A percentile compares a stretch with the other conserved stretches of the same genome.
Evolutionary conservation across 2,888 invertebrate genomes (phyloP).

Genomic region (Xestia ashworthii): DNA sequence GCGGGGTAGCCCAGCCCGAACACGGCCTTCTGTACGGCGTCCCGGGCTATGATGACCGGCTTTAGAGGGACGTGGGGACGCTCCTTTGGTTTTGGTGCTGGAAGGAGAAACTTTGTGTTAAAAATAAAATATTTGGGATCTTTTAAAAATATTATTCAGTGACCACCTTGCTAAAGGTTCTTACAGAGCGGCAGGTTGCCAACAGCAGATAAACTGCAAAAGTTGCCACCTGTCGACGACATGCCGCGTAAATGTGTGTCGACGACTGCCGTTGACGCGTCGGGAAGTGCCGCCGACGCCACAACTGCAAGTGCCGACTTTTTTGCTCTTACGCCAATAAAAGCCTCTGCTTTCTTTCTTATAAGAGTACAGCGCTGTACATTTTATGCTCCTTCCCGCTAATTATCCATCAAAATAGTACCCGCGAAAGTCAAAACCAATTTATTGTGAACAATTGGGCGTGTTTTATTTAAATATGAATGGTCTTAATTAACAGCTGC

Average conservation of each 20-base stretch:
- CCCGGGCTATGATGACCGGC: conserved; percentile 97
- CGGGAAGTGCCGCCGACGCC: no score
- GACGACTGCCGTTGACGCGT: no score
- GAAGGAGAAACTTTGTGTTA: conserved; percentile 13
- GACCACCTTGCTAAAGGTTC: background rate
- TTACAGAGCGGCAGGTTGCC: no score
- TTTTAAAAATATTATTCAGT: background rate
- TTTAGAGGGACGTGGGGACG: conserved; percentile 89
- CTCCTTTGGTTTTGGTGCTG: conserved; percentile 79
- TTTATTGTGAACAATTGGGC: background rate
- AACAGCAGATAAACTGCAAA: no score
- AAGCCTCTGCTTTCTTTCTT: background rate
- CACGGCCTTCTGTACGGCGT: conserved; percentile 97
- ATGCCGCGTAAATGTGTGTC: no score
- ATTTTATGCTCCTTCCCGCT: background rate
- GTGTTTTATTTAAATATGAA: background rate
- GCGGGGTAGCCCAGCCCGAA: conserved; percentile 99
- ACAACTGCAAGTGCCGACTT: background rate
- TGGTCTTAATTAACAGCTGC: background rate
- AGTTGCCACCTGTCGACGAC: no score
- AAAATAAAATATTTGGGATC: background rate
- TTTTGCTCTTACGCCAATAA: background rate
- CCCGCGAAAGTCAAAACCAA: background rate
- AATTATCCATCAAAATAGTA: background rate
- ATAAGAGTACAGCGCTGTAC: background rate